Percentiles rank a stretch among this genome's conserved stretches.
Conservation (phyloP, 2,888 invertebrate species). For the Merodon equestris region DNA sequence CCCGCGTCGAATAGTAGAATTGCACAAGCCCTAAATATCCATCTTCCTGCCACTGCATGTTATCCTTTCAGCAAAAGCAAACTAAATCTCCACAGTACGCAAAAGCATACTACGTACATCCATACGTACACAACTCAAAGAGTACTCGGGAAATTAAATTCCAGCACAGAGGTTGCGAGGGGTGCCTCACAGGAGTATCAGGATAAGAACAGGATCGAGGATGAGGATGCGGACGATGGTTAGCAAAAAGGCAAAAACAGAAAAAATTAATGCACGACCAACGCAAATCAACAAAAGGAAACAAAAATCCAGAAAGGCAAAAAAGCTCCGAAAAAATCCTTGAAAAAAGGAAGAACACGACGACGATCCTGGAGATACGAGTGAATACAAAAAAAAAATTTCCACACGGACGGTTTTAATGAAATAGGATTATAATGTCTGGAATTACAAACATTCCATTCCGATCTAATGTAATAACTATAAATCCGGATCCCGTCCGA, state of each 20-base stretch:
- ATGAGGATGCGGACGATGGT: slow-evolving; percentile 47
- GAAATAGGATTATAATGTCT: slow-evolving; percentile 68
- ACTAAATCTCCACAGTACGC: slow-evolving; percentile 41
- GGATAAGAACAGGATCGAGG: too few relatives aligned
- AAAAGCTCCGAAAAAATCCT: too few relatives aligned
- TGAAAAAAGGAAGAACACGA: slow-evolving; percentile 43
- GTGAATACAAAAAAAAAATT: slow-evolving; percentile 55
- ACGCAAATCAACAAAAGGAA: slow-evolving; percentile 8
- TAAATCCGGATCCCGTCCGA: slow-evolving; percentile 25
- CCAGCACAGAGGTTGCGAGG: slow-evolving; percentile 39
- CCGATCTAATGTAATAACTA: slow-evolving; percentile 67
- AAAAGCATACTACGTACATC: too few relatives aligned
- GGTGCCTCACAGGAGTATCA: too few relatives aligned
- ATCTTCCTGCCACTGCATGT: slow-evolving; percentile 34
- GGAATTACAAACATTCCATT: slow-evolving; percentile 67
- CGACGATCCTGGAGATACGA: slow-evolving; percentile 25
- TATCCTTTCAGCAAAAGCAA: slow-evolving; percentile 60
- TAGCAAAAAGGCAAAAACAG: slow-evolving; percentile 14
- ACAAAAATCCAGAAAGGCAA: slow-evolving; percentile 22
- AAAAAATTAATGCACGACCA: slow-evolving; percentile 14
- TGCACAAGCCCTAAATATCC: slow-evolving; percentile 19
- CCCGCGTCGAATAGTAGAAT: background rate
- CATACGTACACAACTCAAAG: slow-evolving; percentile 49
- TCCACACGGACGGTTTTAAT: slow-evolving; percentile 67
- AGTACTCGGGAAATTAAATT: slow-evolving; percentile 64